Evolutionary conservation across 2,797 vertebrate species (phyloP), one percentile per base, ranked within the genome.

Genomic region (Gymnothorax javanicus): DNA sequence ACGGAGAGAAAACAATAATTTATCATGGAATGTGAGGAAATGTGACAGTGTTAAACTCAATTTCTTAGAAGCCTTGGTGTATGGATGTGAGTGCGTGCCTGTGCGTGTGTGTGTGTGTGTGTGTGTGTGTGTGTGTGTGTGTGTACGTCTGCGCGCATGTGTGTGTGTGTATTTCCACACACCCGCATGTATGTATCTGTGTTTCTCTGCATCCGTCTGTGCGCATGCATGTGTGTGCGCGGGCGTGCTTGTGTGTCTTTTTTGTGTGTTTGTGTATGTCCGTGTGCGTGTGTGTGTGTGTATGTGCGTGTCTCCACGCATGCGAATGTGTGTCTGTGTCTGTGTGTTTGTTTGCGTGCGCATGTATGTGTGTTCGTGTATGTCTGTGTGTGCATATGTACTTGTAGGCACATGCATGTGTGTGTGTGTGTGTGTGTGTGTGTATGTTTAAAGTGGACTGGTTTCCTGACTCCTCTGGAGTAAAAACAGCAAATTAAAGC

Each of bases 111-210:
- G 59, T 15, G 11, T 15, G 15, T 25, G 56, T 69, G 50, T 71
- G 27, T 75, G 59, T 75, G 58, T 79, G 84, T 89, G 33, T 85
- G 71, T 64, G 81, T 50, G n/a, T 83, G 58, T 82, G 57, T 86
- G 77, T 82, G 58, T 81, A 8, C 54, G 20, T 86, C 43, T 82
- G 43, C 69, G 43, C 52, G 17, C 12, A 33, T 85, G 62, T 52
- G 62, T 56, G 27, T 52, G 84, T 67, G 84, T 85, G 59, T 69
- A 2, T 11, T 12, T 60, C 3, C 13, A 15, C 12, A 7, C 13
- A 15, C 17, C 1, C 17, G 59, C 12, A 2, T 13, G 59, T 13
- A 3, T 60, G 59, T 60, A 15, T 60, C 12, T 60, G 59, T 60
- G 59, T 60, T 12, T 60, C 12, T 60, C 3, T 60, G 59, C 17